A percentile compares a stretch with the other conserved stretches of the same genome.
Conservation (phyloP, 2,113 vertebrate genomes). For the Sebastes fasciatus region DNA sequence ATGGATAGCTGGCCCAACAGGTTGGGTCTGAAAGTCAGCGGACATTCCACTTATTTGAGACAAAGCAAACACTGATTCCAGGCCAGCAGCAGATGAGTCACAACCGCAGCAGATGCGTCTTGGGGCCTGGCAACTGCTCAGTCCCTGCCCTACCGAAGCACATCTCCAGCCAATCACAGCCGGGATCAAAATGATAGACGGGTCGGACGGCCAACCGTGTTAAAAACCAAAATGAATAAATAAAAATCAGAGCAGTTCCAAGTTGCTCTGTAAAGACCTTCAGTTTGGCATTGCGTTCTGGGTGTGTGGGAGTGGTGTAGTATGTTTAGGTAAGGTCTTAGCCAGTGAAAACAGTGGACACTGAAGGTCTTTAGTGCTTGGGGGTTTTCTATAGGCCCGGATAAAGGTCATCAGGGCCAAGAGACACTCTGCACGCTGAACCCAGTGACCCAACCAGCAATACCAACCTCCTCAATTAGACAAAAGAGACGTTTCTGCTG, state of each 20-base stretch:
- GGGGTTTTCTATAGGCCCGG: slow-evolving; percentile 56
- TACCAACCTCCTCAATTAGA: neutral
- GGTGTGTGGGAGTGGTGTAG: slow-evolving; percentile 60
- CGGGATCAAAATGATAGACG: slow-evolving; percentile 26
- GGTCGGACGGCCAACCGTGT: slow-evolving; percentile 13
- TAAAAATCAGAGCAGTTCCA: slow-evolving; percentile 19
- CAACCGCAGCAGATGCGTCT: slow-evolving; percentile 61
- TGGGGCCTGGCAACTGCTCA: slow-evolving; percentile 54
- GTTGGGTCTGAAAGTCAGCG: slow-evolving; percentile 71
- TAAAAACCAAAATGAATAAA: slow-evolving; percentile 28
- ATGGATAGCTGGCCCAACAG: slow-evolving; percentile 56
- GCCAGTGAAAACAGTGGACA: slow-evolving; percentile 65
- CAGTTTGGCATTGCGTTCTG: slow-evolving; percentile 31
- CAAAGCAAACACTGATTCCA: slow-evolving; percentile 70
- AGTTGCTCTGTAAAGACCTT: slow-evolving; percentile 25
- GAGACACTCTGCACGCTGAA: slow-evolving; percentile 55
- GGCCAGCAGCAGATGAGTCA: slow-evolving; percentile 70
- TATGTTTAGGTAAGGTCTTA: slow-evolving; percentile 78
- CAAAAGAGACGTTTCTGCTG: neutral
- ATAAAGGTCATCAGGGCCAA: slow-evolving; percentile 69
- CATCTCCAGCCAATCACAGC: slow-evolving; percentile 28
- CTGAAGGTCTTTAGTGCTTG: slow-evolving; percentile 53
- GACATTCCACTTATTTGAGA: slow-evolving; percentile 70
- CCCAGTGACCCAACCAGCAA: slow-evolving; percentile 55
- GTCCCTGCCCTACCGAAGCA: neutral